A percentile compares a stretch with the other conserved stretches of the same genome.
These are phyloP conservation scores for Saccopteryx leptura DNA, from an alignment of 2,113 vertebrate genomes.

Conservation along the genomic window DNA sequence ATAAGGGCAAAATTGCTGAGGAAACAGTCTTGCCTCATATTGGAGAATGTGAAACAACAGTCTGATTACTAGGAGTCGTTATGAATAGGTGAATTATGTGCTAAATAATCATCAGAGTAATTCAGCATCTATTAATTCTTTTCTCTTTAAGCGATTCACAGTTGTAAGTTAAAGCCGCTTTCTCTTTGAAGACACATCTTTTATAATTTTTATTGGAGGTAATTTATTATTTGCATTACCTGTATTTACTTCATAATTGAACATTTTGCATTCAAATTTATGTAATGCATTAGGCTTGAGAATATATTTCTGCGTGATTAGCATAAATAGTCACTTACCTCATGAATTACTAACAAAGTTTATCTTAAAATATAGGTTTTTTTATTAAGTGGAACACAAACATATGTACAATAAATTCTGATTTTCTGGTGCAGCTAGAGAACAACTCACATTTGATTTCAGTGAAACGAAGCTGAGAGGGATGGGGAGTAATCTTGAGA, in stretches of 20 bases:
- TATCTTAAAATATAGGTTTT: constrained; percentile 92
- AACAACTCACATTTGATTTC: constrained; percentile 54
- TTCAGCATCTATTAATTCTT: constrained; percentile 91
- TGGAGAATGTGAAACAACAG: constrained; percentile 86
- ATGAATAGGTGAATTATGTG: constrained; percentile 89
- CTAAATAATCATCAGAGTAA: constrained; percentile 89
- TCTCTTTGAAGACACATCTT: constrained; percentile 91
- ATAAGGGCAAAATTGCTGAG: constrained; percentile 90
- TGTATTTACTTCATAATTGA: constrained; percentile 93
- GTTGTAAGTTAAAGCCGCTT: constrained; percentile 88
- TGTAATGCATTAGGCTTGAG: constrained; percentile 91
- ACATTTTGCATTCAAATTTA: constrained; percentile 94
- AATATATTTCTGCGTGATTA: constrained; percentile 92
- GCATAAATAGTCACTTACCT: constrained; percentile 93
- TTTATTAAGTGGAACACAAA: constrained; percentile 91
- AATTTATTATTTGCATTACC: constrained; percentile 93
- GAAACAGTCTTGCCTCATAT: constrained; percentile 87
- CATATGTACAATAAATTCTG: constrained; percentile 91
- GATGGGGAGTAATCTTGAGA: background rate
- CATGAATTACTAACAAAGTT: constrained; percentile 94
- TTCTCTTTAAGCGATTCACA: constrained; percentile 90
- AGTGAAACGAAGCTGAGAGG: background rate
- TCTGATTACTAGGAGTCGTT: constrained; percentile 88
- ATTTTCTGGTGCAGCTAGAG: constrained; percentile 82
- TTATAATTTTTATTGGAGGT: constrained; percentile 91